These are phyloP conservation scores for Cirrhinus mrigala DNA, from an alignment of 2,797 vertebrate genomes.

Conservation along the genomic window DNA sequence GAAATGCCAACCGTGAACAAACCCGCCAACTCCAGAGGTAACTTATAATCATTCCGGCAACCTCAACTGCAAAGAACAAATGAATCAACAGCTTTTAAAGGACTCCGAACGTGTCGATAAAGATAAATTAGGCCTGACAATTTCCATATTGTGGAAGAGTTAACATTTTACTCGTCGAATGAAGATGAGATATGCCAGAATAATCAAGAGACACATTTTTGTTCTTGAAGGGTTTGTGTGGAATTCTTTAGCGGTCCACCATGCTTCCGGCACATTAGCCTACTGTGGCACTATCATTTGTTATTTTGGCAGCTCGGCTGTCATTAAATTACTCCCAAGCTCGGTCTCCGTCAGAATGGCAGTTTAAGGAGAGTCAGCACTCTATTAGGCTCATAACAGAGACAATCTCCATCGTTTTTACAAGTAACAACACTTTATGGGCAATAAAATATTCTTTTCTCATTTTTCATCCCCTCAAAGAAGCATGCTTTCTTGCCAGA, in stretches of 20 bases:
- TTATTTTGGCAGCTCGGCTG: constrained; percentile 67
- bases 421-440: constrained; percentile 13
- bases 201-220: not conserved
- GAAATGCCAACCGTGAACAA: constrained; percentile 39
- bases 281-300: constrained; percentile 58
- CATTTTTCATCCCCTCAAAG: not conserved
- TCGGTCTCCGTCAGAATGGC: constrained; percentile 60
- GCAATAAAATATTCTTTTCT: not conserved
- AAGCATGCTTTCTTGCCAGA: not conserved
- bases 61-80: constrained; percentile 17
- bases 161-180: constrained; percentile 10
- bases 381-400: constrained; percentile 58
- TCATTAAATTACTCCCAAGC: constrained; percentile 65
- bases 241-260: constrained; percentile 47
- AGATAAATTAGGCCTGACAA: not conserved
- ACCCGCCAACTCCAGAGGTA: constrained; percentile 13
- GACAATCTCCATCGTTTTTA: constrained; percentile 41
- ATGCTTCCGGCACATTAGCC: constrained; percentile 63
- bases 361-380: constrained; percentile 60
- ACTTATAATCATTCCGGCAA: constrained; percentile 30
- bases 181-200: constrained; percentile 1
- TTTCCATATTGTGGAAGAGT: not conserved
- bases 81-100: constrained; percentile 23
- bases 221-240: not conserved
- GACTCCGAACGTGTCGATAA: not conserved